phyloP scores from a whole-genome alignment of 2,797 vertebrate genomes.

The Poliocrania exsul region DNA sequence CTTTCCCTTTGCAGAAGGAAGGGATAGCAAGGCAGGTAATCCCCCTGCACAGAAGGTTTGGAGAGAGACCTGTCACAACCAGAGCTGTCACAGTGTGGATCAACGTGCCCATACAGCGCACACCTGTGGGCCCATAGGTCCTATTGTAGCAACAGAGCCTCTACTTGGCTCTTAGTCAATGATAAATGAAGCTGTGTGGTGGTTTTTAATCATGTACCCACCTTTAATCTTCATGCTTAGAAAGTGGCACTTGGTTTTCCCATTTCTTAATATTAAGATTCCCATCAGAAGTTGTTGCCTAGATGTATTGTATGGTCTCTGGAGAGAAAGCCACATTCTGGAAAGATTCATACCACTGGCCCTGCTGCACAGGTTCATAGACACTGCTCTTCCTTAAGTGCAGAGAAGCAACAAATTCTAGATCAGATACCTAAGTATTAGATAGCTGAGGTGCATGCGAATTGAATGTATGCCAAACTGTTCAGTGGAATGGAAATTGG shows the following conservation, averaged over 20 bases:
- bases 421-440: background rate
- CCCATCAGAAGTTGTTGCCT: background rate
- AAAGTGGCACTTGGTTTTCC: background rate
- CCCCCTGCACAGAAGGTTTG: too few relatives aligned
- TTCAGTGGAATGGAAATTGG: background rate
- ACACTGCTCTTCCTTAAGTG: background rate
- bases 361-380: background rate
- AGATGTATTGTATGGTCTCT: background rate
- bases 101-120: rapidly evolving
- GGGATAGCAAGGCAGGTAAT: background rate
- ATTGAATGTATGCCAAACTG: background rate
- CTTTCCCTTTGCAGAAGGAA: background rate
- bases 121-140: background rate
- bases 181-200: background rate
- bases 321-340: background rate
- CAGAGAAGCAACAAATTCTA: background rate
- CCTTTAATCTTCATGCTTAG: background rate
- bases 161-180: background rate
- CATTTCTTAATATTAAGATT: background rate
- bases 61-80: background rate
- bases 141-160: background rate
- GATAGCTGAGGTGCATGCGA: background rate
- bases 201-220: background rate
- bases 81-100: background rate
- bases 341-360: background rate